Percentiles rank a stretch among this genome's conserved stretches.
Evolutionary conservation across 2,113 vertebrate species (phyloP).

Genomic region (Apaloderma vittatum): DNA sequence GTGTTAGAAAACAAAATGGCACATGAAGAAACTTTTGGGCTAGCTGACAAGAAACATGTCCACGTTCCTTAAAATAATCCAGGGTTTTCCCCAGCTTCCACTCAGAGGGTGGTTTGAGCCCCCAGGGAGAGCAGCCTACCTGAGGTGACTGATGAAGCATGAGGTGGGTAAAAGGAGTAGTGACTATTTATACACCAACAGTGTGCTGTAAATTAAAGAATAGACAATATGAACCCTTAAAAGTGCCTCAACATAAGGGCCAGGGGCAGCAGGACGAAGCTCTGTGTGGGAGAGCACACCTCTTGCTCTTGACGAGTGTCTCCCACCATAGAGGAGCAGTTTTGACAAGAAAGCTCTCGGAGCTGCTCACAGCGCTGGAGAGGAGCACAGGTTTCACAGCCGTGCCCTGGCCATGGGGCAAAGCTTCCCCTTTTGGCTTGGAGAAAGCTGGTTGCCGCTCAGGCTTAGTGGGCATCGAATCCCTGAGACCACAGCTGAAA

Average conservation of each 20-base stretch:
- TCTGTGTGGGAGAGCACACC: not conserved
- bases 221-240: not conserved
- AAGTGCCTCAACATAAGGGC: not conserved
- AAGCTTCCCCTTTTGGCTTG: not conserved
- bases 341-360: not conserved
- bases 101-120: not conserved
- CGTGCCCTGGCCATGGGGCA: rapidly evolving
- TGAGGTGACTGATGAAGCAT: not conserved
- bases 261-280: not conserved
- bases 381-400: rapidly evolving
- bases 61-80: not conserved
- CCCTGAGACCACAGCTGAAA: not conserved
- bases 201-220: not conserved
- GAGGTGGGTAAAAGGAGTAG: not conserved
- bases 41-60: not conserved
- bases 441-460: not conserved
- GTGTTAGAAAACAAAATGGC: not conserved
- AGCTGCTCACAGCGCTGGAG: rapidly evolving
- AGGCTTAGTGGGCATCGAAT: not conserved
- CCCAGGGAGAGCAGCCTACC: not conserved
- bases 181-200: not conserved
- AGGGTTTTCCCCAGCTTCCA: not conserved
- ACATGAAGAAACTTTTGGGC: not conserved
- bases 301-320: not conserved
- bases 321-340: not conserved